Evolutionary conservation across 2,113 vertebrate genomes (phyloP).

Genomic region (Cyprinodon brontotheroides): DNA sequence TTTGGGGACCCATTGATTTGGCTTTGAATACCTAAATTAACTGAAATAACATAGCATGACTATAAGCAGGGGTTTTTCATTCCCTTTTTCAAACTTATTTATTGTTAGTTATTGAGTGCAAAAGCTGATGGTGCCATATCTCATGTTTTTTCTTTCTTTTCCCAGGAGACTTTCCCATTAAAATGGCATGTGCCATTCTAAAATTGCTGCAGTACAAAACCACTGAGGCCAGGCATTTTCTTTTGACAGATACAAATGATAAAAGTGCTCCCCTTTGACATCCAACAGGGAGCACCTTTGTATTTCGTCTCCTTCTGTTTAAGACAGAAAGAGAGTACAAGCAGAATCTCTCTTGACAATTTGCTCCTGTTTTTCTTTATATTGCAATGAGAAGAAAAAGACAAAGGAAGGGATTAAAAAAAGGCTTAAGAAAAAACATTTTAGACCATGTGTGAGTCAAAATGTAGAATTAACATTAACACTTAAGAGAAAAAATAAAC

Average conservation of each 20-base stretch:
- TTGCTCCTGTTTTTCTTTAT: constrained; percentile 49
- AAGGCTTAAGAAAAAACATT: constrained; percentile 8
- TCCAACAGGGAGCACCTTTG: constrained; percentile 32
- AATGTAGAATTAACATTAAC: constrained; percentile 3
- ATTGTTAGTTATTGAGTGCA: neutral
- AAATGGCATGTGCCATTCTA: constrained; percentile 19
- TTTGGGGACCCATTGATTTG: neutral
- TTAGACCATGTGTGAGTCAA: constrained; percentile 2
- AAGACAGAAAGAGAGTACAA: constrained; percentile 10
- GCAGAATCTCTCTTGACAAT: constrained; percentile 44
- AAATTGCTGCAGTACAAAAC: constrained; percentile 32
- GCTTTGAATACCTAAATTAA: neutral
- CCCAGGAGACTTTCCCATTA: neutral
- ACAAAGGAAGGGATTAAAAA: constrained; percentile 29
- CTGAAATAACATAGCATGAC: neutral
- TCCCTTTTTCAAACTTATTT: neutral
- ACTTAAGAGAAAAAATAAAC: neutral
- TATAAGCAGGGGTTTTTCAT: neutral
- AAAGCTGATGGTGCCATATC: neutral
- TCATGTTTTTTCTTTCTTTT: neutral
- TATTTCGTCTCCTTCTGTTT: constrained; percentile 47
- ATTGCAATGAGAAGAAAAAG: constrained; percentile 16
- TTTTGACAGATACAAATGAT: constrained; percentile 53
- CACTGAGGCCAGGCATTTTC: constrained; percentile 43
- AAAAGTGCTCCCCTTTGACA: constrained; percentile 48